Conservation (phyloP, 1,140 invertebrate species). For the Whitmania pigra region DNA sequence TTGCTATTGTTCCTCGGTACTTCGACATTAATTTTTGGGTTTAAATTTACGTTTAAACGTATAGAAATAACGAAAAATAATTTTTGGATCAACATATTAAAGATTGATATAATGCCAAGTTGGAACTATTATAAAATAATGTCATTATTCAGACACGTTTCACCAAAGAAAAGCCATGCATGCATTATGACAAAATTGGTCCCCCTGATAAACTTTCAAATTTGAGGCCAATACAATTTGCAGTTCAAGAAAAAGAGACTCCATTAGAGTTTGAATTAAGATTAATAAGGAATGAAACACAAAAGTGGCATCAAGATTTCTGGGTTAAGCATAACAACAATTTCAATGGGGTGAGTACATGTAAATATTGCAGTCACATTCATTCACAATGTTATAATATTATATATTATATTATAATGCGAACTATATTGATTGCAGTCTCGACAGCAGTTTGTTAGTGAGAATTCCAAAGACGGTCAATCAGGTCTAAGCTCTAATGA, state of each 20-base stretch:
- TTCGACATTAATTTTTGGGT: no score
- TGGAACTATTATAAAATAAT: no score
- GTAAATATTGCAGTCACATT: not conserved
- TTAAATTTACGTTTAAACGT: no score
- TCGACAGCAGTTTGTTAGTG: not conserved
- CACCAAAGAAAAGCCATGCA: no score
- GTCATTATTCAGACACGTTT: no score
- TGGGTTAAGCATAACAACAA: conserved; percentile 5
- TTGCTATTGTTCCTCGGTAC: no score
- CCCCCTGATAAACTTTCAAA: conserved; percentile 5
- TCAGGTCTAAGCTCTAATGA: not conserved
- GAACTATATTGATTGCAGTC: not conserved
- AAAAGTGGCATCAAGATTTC: conserved; percentile 5
- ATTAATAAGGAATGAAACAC: not conserved
- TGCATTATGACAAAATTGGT: not conserved
- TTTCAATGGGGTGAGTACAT: not conserved
- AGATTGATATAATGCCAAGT: no score
- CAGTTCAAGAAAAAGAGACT: not conserved
- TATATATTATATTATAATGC: not conserved
- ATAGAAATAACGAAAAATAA: no score
- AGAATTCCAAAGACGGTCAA: not conserved
- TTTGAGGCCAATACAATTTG: conserved; percentile 1
- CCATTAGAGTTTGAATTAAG: not conserved
- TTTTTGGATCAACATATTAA: no score
- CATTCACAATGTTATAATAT: not conserved